These are phyloP conservation scores for Monoplex corrugatus DNA, from an alignment of 2,888 invertebrate genomes.

Conservation along the genomic window DNA sequence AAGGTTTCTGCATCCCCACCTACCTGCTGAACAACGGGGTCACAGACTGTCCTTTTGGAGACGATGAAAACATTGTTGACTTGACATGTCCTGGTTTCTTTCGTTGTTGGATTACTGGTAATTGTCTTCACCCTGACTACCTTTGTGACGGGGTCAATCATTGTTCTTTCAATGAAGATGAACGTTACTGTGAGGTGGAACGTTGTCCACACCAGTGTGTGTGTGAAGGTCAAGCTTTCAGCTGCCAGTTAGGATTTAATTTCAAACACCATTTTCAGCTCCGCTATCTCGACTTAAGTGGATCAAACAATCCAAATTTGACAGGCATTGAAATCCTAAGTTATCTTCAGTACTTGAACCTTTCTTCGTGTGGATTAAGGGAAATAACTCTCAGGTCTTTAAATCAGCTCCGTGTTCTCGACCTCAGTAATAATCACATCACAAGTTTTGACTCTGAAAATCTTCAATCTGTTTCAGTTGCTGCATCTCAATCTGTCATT, in stretches of 20 bases:
- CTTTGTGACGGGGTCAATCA: slow-evolving; percentile 53
- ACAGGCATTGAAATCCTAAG: not conserved
- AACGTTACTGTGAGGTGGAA: slow-evolving; percentile 30
- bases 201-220: not conserved
- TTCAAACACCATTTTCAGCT: not conserved
- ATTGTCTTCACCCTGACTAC: slow-evolving; percentile 48
- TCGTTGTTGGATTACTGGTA: slow-evolving; percentile 35
- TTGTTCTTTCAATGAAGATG: slow-evolving; percentile 54
- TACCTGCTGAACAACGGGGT: slow-evolving; percentile 35
- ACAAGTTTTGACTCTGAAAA: not conserved
- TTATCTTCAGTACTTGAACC: slow-evolving; percentile 39
- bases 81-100: slow-evolving; percentile 49
- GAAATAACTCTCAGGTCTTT: not conserved
- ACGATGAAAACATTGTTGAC: slow-evolving; percentile 47
- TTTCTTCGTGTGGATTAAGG: slow-evolving; percentile 27
- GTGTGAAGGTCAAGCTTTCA: slow-evolving; percentile 39
- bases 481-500: slow-evolving; percentile 24
- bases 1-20: slow-evolving; percentile 41
- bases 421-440: slow-evolving; percentile 42
- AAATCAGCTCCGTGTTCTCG: slow-evolving; percentile 34
- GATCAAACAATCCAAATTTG: not conserved
- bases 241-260: not conserved
- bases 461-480: slow-evolving; percentile 30
- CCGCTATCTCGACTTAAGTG: not conserved
- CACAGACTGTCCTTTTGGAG: slow-evolving; percentile 43